Base-by-base conservation (phyloP, 2,797 vertebrate species). In the Bucorvus abyssinicus region DNA sequence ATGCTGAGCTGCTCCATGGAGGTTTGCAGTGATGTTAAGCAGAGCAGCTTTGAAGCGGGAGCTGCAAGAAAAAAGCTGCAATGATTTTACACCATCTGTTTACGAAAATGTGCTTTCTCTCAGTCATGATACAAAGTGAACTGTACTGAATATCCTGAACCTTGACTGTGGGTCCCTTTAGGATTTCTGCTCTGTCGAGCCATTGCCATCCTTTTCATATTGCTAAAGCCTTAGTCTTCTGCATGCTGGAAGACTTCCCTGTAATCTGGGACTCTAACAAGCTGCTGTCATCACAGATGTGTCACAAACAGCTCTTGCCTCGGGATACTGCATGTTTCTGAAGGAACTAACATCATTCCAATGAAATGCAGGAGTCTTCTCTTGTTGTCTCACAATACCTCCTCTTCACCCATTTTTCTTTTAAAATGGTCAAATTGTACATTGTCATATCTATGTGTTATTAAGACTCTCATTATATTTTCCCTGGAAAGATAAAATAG, bases 201-300 rank as follows among this genome's bases (percentile, higher is more conserved):
- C 71, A 74, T 4, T 83, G 74, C 45, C 5, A 5, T 84, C 44
- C 53, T 93, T 94, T 86, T 63, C 20, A 53, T 64, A 36, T 27
- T 26, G 27, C 69, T 79, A 94, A 97, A 97, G 90, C 95, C 60
- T 96, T 76, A 76, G 86, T 95, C 93, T 95, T 93, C 88, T 97
- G 95, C 96, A 49, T 97, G 96, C 97, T 96, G 96, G 88, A 97
- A 97, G 97, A 95, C 67, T 96, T 97, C 94, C 90, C 93, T 85
- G 4, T 92, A 93, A 96, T 96, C 94, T 94, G 91, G 53, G 94
- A 96, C 94, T 95, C 93, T 84, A 90, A 92, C 44, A 69, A 97
- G 86, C 90, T 84, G 84, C 97, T 98, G 97, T 98, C 97, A 97
- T 97, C 95, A 44, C 79, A 92, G 80, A 91, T 96, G 79, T 91